Evolutionary conservation across 2,797 vertebrate species (phyloP), one percentile per base, ranked within the genome.

Genomic region (Emys orbicularis): DNA sequence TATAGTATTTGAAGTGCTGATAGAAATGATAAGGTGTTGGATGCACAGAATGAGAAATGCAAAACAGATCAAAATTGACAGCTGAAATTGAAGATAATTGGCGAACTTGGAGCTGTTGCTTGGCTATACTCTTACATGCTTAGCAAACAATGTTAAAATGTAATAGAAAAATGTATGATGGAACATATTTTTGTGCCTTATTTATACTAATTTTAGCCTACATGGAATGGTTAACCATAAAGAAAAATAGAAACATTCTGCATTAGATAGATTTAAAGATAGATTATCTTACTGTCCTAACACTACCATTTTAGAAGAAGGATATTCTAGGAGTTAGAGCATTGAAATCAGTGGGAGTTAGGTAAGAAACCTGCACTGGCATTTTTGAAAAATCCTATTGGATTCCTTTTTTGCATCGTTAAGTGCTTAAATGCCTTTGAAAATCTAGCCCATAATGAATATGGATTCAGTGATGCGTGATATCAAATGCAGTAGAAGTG

Each of bases 1-100:
- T 87, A 74, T 89, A 81, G 61, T 83, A 52, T 53, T 91, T 95
- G 56, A 94, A 84, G 29, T 77, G 29, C 83, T 95, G 87, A 96
- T 96, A 96, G 88, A 95, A 98, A 93, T 90, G n/a, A 94, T 95
- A 94, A 91, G 52, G 18, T 95, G 31, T 89, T 79, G 92, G 61
- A 88, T 96, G 94, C 61, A 80, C 27, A 88, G 77, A 94, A 91
- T 84, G 81, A 93, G 31, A 97, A 96, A 95, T 92, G 93, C 74
- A 89, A 92, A 95, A 88, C 57, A 86, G 74, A 90, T 93, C 1
- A 6, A 97, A 97, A 97, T 19, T 79, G 83, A 90, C 57, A 87
- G 72, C 87, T 93, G 49, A 96, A 92, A 90, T 47, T 53, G 57
- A 91, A 88, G 77, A 56, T 93, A 96, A 94, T 68, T 72, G 88